Evolutionary conservation across 2,113 vertebrate genomes (phyloP).

Genomic region (Macquaria australasica): DNA sequence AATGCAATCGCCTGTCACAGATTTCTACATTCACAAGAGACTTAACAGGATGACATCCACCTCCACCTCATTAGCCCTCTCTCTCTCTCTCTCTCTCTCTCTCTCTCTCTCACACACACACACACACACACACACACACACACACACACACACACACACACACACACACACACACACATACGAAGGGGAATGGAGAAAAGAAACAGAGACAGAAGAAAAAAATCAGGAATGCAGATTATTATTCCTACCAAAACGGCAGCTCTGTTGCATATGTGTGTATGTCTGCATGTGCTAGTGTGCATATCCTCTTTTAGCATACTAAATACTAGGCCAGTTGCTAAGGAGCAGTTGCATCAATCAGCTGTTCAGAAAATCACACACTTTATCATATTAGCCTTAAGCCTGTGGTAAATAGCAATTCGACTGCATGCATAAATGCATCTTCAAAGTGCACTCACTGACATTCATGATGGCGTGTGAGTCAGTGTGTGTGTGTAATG

Average conservation of each 20-base stretch:
- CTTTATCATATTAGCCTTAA: background rate
- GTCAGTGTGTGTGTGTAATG: slow-evolving; percentile 4
- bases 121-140: background rate
- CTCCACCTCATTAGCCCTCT: slow-evolving; percentile 12
- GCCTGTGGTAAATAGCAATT: slow-evolving; percentile 9
- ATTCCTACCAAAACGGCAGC: slow-evolving; percentile 1
- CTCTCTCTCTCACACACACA: slow-evolving; percentile 15
- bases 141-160: background rate
- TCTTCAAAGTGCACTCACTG: background rate
- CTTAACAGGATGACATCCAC: slow-evolving; percentile 10
- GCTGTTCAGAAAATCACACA: background rate
- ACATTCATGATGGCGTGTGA: background rate
- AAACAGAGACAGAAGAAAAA: background rate
- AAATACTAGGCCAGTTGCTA: background rate
- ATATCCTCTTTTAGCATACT: slow-evolving; percentile 1
- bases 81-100: no score
- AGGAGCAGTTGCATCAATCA: slow-evolving; percentile 6
- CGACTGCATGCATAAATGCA: slow-evolving; percentile 15
- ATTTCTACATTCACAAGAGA: slow-evolving; percentile 12
- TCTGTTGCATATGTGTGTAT: background rate
- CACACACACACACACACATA: background rate
- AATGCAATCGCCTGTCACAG: slow-evolving; percentile 4
- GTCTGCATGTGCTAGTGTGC: background rate
- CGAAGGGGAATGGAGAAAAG: background rate
- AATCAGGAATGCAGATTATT: background rate